Base-by-base conservation (phyloP, 1,140 invertebrate species). In the Delia radicum region DNA sequence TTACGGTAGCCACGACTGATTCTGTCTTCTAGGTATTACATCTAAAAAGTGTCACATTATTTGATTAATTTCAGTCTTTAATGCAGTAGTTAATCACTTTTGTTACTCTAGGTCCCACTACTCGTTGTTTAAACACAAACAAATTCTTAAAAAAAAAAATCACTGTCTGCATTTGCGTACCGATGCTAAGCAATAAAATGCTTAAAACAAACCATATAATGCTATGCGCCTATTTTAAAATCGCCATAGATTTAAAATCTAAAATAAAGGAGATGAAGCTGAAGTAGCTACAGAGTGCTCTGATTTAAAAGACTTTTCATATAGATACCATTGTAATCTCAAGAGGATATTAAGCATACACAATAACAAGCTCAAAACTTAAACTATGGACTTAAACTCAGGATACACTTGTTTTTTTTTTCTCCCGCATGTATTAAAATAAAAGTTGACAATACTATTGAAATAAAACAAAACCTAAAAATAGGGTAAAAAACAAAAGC, bases 101-200 rank as follows among this genome's bases (percentile, higher is more conserved):
- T n/a, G n/a, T n/a, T n/a, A n/a, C n/a, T n/a, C n/a, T n/a, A n/a
- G n/a, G n/a, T n/a, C n/a, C n/a, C n/a, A n/a, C n/a, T n/a, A n/a
- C n/a, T n/a, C n/a, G n/a, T n/a, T n/a, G n/a, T n/a, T n/a, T n/a
- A n/a, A n/a, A n/a, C n/a, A n/a, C n/a, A n/a, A n/a, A n/a, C n/a
- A n/a, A n/a, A n/a, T n/a, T n/a, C n/a, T n/a, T n/a, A n/a, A n/a
- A n/a, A n/a, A n/a, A n/a, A n/a, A n/a, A n/a, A n/a, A n/a, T n/a
- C 62, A 65, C 62, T 29, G 62, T 65, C 27, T 65, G 62, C 62
- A 15, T 3, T 15, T 65, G 37, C 37, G 62, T 27, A 27, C 27
- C 62, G 62, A 27, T 65, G 62, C 62, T 65, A 65, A 65, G 62
- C 62, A 65, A 65, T 65, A 65, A 65, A 65, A 65, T 65, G 27